Conservation (phyloP, 2,113 vertebrate genomes). For the Lophius piscatorius region DNA sequence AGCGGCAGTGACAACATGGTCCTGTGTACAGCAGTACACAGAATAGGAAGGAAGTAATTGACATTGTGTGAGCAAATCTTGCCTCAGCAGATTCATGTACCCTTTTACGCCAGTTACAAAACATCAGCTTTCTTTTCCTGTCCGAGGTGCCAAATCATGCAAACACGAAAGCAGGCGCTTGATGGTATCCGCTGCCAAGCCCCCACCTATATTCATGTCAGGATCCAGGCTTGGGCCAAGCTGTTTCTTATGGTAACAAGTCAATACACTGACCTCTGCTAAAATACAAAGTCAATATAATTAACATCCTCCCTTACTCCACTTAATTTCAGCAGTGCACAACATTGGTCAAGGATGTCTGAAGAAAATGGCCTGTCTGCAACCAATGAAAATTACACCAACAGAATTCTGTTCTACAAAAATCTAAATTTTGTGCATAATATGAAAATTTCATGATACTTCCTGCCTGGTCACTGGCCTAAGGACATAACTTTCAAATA, state of each 20-base stretch:
- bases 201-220: conserved; percentile 35
- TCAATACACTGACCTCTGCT: conserved; percentile 56
- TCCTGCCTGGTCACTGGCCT: too few species aligned
- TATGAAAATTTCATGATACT: too few species aligned
- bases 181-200: conserved; percentile 52
- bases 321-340: conserved; percentile 15
- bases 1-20: not conserved
- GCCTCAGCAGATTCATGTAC: conserved; percentile 56
- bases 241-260: conserved; percentile 42
- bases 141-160: conserved; percentile 50
- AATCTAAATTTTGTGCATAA: not conserved
- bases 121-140: conserved; percentile 55
- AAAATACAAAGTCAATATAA: conserved; percentile 52
- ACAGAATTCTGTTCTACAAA: not conserved
- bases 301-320: conserved; percentile 18
- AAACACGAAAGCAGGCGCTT: conserved; percentile 45
- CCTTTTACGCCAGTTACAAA: conserved; percentile 42
- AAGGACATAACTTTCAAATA: too few species aligned
- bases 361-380: not conserved
- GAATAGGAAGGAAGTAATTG: conserved; percentile 19
- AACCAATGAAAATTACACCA: not conserved
- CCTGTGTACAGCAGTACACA: conserved; percentile 2
- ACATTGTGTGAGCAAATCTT: conserved; percentile 45
- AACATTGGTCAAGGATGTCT: conserved; percentile 5
- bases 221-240: conserved; percentile 29